These are phyloP conservation scores for Metaphire vulgaris DNA, from an alignment of 1,140 invertebrate species.

Conservation along the genomic window DNA sequence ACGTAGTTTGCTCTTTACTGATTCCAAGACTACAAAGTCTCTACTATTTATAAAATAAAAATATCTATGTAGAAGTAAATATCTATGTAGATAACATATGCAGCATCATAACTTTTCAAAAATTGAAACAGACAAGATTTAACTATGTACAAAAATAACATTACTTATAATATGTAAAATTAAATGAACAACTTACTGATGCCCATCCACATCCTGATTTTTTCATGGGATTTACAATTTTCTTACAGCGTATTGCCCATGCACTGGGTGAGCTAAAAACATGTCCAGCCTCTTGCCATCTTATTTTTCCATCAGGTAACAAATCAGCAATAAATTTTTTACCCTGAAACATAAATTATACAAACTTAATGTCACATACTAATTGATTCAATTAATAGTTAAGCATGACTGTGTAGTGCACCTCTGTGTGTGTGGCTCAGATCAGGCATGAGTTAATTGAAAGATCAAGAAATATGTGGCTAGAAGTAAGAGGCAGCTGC, in stretches of 20 bases:
- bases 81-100: no score
- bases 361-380: neutral
- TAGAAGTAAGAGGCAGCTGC: no score
- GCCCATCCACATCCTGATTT: constrained; percentile 72
- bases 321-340: constrained; percentile 82
- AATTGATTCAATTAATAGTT: neutral
- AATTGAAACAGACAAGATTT: no score
- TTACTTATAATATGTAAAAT: no score
- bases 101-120: no score
- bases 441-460: no score
- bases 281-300: constrained; percentile 76
- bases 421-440: neutral
- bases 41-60: no score
- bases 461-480: no score
- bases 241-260: constrained; percentile 84
- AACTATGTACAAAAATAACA: no score
- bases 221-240: constrained; percentile 81
- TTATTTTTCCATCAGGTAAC: constrained; percentile 75
- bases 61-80: no score
- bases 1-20: no score
- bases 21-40: no score
- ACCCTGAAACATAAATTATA: constrained; percentile 57
- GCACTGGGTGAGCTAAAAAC: constrained; percentile 82
- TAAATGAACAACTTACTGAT: neutral
- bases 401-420: neutral